Evolutionary conservation across 1,140 invertebrate genomes (phyloP).

Genomic region (Eulimnadia texana): DNA sequence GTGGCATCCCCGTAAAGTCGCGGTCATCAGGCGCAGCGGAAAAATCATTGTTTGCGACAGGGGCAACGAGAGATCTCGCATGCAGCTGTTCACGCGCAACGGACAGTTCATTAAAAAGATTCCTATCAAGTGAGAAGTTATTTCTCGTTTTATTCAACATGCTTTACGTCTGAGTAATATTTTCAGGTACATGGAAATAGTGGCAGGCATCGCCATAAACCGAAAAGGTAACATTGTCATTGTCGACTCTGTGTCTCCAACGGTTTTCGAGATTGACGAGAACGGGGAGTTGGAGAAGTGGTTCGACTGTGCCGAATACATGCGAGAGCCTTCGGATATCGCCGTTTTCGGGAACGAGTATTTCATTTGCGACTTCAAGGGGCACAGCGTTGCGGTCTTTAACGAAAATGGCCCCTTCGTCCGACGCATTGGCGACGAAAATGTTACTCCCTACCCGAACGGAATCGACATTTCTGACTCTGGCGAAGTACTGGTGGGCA

Average conservation of each 20-base stretch:
- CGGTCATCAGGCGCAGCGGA: constrained; percentile 68
- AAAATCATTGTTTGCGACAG: constrained; percentile 93
- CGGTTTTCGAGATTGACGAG: constrained; percentile 86
- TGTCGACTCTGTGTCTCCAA: constrained; percentile 92
- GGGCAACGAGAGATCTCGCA: constrained; percentile 84
- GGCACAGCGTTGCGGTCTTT: constrained; percentile 91
- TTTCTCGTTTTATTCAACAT: not conserved
- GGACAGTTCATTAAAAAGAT: constrained; percentile 61
- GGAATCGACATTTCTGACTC: constrained; percentile 94
- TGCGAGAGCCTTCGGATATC: constrained; percentile 93
- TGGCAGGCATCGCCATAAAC: constrained; percentile 86
- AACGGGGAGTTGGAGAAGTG: constrained; percentile 76
- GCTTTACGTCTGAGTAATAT: constrained; percentile 8
- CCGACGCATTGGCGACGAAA: constrained; percentile 84
- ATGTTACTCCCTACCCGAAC: constrained; percentile 90
- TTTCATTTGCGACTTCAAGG: constrained; percentile 96
- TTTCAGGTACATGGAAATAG: constrained; percentile 81
- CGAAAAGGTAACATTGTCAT: constrained; percentile 81
- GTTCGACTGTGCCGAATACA: constrained; percentile 94
- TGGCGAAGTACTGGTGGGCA: constrained; percentile 88
- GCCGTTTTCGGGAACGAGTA: constrained; percentile 86
- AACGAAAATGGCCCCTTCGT: constrained; percentile 79
- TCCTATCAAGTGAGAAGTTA: constrained; percentile 43
- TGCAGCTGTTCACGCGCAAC: constrained; percentile 69
- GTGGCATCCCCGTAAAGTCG: constrained; percentile 92